A percentile compares a stretch with the other conserved stretches of the same genome.
Evolutionary conservation across 1,140 invertebrate species (phyloP).

Genomic region (Octopus bimaculoides): DNA sequence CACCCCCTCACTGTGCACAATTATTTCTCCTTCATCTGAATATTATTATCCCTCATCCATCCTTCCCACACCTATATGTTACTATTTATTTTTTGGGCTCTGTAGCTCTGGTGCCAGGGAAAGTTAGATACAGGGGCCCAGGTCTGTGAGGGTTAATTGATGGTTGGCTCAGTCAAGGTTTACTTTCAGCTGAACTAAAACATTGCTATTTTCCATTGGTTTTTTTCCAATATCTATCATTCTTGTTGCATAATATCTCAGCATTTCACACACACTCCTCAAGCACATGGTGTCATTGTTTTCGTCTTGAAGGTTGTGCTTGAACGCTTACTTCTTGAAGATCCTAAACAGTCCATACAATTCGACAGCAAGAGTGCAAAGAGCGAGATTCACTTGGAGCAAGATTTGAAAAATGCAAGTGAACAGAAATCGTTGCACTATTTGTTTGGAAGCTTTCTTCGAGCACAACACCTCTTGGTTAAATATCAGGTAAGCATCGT

Average conservation of each 20-base stretch:
- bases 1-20: no score
- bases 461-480: slow-evolving; percentile 22
- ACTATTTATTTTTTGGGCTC: no score
- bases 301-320: slow-evolving; percentile 70
- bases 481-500: slow-evolving; percentile 20
- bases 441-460: slow-evolving; percentile 41
- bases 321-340: slow-evolving; percentile 71
- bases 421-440: slow-evolving; percentile 42
- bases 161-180: no score
- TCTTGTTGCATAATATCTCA: not conserved
- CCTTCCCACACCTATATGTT: no score
- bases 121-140: no score
- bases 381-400: slow-evolving; percentile 48
- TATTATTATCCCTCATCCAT: no score
- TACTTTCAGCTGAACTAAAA: no score
- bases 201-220: not conserved
- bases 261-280: not conserved
- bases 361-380: slow-evolving; percentile 37
- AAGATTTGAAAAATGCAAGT: slow-evolving; percentile 24
- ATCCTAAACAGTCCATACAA: slow-evolving; percentile 48
- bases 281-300: slow-evolving; percentile 45
- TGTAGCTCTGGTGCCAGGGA: no score
- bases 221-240: not conserved
- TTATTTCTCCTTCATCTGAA: no score
- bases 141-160: no score